Base-by-base conservation (phyloP, 2,797 vertebrate species). In the Brotula barbata region DNA sequence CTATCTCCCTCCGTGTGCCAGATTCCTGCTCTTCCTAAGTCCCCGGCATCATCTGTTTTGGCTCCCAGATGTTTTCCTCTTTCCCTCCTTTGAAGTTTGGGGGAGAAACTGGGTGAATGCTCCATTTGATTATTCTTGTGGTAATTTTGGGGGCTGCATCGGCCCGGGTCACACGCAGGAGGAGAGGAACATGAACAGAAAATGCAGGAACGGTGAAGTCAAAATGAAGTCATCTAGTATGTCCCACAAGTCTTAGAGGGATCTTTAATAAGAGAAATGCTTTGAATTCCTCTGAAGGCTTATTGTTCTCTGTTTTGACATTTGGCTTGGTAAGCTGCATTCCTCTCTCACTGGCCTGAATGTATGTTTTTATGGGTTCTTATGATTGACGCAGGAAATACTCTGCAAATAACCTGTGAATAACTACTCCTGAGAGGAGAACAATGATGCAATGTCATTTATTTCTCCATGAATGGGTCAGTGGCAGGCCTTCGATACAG, bases 41-140 rank as follows among this genome's bases (percentile, higher is more conserved):
- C 67, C 55, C 54, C 55, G 40, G 70, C 70, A 71, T 48, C 31
- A 80, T 78, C 64, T 83, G 68, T 79, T 79, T 88, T 82, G 80
- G 73, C 78, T 88, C 73, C 76, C 85, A 90, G 85, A 88, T 90
- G 87, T 87, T 87, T 77, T 59, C 64, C 68, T 68, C 60, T 45
- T 58, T 80, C 19, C 23, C 1, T 72, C 43, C 82, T 90, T 89
- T 89, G 88, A 89, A 80, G 86, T 82, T 64, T 67, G 12, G 12
- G 22, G 62, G 44, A 64, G 68, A 77, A 71, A 71, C 49, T 6
- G 58, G 82, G 55, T 39, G 15, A 62, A 77, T 52, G 67, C 59
- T 74, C 71, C 10, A 17, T 81, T 80, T 14, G 20, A 68, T 77
- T 58, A 53, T 71, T 77, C 78, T 60, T 75, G 68, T 67, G 56